Conservation (phyloP, 2,113 vertebrate genomes). For the Crotalus helleri region DNA sequence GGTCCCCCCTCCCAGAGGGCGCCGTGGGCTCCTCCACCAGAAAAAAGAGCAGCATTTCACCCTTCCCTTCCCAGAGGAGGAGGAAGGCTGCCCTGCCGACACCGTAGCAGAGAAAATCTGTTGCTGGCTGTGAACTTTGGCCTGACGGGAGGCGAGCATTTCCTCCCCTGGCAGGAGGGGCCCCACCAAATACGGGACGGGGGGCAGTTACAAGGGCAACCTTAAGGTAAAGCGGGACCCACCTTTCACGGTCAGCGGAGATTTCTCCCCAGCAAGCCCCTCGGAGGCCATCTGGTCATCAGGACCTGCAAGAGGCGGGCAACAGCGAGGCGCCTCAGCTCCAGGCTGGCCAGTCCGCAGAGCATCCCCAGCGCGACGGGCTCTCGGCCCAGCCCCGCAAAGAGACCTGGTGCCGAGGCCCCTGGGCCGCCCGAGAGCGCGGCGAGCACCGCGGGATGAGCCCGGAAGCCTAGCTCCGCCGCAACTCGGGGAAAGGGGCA, state of each 20-base stretch:
- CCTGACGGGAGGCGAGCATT: neutral
- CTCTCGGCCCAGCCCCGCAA: neutral
- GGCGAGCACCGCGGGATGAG: too few relatives aligned
- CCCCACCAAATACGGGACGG: neutral
- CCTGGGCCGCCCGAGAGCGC: too few relatives aligned
- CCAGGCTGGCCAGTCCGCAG: neutral
- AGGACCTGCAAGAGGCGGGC: constrained; percentile 69
- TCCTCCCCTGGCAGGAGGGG: too few relatives aligned
- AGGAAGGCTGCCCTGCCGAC: neutral
- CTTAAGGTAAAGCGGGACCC: constrained; percentile 7
- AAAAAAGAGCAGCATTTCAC: neutral
- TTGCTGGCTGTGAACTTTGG: neutral
- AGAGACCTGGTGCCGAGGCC: neutral
- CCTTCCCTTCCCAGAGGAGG: neutral
- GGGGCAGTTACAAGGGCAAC: too few relatives aligned
- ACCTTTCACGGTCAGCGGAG: constrained; percentile 91
- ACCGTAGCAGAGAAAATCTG: neutral
- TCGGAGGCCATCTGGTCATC: constrained; percentile 91
- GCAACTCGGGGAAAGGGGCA: neutral
- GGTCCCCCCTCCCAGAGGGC: neutral
- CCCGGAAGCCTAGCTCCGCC: neutral
- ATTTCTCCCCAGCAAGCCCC: constrained; percentile 78
- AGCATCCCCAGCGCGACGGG: neutral
- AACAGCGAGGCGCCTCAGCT: neutral
- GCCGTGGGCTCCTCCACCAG: neutral